Percentiles rank a stretch among this genome's conserved stretches.
These are phyloP conservation scores for Poeciliopsis turneri DNA, from an alignment of 2,797 vertebrate genomes.

Conservation along the genomic window DNA sequence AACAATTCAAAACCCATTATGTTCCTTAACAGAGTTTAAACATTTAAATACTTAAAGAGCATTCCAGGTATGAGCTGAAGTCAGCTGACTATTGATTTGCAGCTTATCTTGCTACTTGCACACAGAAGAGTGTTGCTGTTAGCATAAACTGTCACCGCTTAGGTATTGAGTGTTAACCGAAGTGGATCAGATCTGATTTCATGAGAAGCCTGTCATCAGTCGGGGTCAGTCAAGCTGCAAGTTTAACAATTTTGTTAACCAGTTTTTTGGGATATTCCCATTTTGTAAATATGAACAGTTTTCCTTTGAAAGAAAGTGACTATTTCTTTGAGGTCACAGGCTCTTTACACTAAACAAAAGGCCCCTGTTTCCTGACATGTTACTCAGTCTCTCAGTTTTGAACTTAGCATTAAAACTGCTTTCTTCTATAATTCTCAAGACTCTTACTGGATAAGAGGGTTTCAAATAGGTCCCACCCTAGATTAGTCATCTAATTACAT, in stretches of 20 bases:
- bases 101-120: background rate
- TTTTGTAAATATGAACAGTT: slow-evolving; percentile 3
- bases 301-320: slow-evolving; percentile 19
- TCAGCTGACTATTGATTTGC: background rate
- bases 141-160: background rate
- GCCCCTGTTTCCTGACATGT: slow-evolving; percentile 43
- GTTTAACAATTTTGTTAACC: background rate
- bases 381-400: slow-evolving; percentile 42
- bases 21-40: background rate
- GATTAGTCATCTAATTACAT: slow-evolving; percentile 75
- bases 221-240: background rate
- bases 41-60: background rate
- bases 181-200: background rate
- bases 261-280: background rate
- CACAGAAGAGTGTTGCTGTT: background rate
- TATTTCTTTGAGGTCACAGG: slow-evolving; percentile 45
- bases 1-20: background rate
- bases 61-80: background rate
- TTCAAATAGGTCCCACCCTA: slow-evolving; percentile 48
- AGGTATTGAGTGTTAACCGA: background rate
- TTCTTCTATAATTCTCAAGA: slow-evolving; percentile 45
- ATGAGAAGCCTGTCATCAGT: background rate
- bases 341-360: slow-evolving; percentile 42
- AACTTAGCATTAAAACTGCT: slow-evolving; percentile 53
- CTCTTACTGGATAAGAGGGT: slow-evolving; percentile 61